Evolutionary conservation across 2,113 vertebrate genomes (phyloP).

Genomic region (Smithornis capensis): DNA sequence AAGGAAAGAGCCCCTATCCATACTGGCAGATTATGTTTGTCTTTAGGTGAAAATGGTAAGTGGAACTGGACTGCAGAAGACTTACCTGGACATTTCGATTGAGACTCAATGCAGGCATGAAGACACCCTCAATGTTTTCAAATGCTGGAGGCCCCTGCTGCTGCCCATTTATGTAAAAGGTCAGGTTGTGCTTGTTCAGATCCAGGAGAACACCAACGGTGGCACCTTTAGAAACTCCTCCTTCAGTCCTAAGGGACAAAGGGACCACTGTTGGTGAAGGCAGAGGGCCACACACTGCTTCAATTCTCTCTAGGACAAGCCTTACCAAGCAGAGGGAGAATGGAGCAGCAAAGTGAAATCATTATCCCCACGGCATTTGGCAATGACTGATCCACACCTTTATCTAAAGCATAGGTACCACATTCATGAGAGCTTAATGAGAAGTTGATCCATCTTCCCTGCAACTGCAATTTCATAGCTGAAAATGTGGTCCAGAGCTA

Average conservation of each 20-base stretch:
- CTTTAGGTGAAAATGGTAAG: neutral
- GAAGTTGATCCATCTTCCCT: neutral
- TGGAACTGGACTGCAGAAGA: neutral
- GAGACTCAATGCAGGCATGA: slow-evolving; percentile 95
- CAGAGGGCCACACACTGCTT: no score
- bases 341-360: neutral
- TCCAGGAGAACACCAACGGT: slow-evolving; percentile 92
- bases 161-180: slow-evolving; percentile 94
- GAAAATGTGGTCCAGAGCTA: neutral
- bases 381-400: neutral
- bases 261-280: neutral
- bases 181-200: slow-evolving; percentile 88
- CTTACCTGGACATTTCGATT: slow-evolving; percentile 96
- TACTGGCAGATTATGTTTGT: neutral
- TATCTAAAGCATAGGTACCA: neutral
- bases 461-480: neutral
- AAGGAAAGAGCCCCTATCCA: neutral
- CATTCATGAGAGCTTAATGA: neutral
- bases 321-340: neutral
- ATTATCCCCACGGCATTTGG: neutral
- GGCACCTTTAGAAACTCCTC: slow-evolving; percentile 91
- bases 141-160: slow-evolving; percentile 96
- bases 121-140: slow-evolving; percentile 91
- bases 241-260: slow-evolving; percentile 85
- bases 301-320: neutral